Percentiles rank a stretch among this genome's conserved stretches.
phyloP scores from a whole-genome alignment of 2,113 vertebrate genomes.

The Campylomormyrus tamandua region DNA sequence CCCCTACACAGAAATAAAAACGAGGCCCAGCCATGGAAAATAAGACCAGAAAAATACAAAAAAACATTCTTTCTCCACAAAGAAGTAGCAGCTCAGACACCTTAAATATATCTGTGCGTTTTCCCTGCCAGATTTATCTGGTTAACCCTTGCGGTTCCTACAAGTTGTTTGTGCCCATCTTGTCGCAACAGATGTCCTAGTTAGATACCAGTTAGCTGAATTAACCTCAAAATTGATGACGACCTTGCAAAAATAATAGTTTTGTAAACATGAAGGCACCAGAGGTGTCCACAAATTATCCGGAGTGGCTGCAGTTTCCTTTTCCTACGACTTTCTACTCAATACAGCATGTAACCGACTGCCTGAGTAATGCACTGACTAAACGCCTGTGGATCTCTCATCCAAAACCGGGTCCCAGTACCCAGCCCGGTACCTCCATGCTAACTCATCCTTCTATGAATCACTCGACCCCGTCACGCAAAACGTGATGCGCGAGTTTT shows the following conservation, averaged over 20 bases:
- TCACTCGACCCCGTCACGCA: not conserved
- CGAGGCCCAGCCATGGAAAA: not conserved
- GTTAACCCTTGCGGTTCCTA: not conserved
- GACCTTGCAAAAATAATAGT: not conserved
- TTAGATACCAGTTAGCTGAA: not conserved
- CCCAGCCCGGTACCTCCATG: not conserved
- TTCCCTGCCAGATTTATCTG: not conserved
- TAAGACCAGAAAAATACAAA: not conserved
- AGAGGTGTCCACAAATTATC: not conserved
- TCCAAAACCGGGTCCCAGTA: not conserved
- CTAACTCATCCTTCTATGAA: not conserved
- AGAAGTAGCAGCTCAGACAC: not conserved
- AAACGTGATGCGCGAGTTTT: not conserved
- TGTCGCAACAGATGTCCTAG: not conserved
- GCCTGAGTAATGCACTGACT: not conserved
- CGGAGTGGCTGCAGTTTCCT: not conserved
- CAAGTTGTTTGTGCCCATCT: not conserved
- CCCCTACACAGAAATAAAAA: not conserved
- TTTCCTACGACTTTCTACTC: not conserved
- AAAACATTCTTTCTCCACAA: not conserved
- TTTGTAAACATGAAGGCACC: not conserved
- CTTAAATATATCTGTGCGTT: not conserved
- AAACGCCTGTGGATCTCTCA: not conserved
- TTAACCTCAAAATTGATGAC: not conserved
- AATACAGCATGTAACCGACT: not conserved